Evolutionary conservation across 2,888 invertebrate species (phyloP), one percentile per base, ranked within the genome.

Genomic region (Troides aeacus): DNA sequence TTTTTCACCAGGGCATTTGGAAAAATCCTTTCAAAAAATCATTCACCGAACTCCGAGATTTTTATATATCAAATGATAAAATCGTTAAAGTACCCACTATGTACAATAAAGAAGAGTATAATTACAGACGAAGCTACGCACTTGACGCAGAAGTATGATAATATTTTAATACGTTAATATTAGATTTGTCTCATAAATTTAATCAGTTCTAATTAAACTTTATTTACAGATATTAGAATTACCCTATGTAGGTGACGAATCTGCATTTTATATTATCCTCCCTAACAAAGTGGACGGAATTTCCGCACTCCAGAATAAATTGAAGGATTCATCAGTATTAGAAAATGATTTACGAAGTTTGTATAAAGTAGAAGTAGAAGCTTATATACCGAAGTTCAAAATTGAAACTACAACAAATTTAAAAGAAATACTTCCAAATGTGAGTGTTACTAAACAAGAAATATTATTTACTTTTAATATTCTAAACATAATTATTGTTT

Each of bases 301-400:
- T 50, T 72, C 79, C 0, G 85, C 88, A 0, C 79, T 97, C 50
- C 93, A 95, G 79, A 81, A 90, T 1, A 95, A 95, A 80, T 79
- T 97, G 5, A 88, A 90, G 5, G 83, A 88, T 18, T 78, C 84
- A 1, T 73, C 92, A 0, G 78, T 79, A 0, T 86, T 94, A 7
- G 78, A 84, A 0, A 87, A 90, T 0, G 87, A 95, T n/a, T 75
- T 74, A 0, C 58, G 83, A 0, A 77, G 82, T 4, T 87, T 94
- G 92, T 72, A 71, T 0, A 12, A 71, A 0, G 78, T 81, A 1
- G 94, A 95, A 78, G 95, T 97, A 2, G 82, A 93, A 0, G 92
- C 97, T 0, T 90, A 88, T 50, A 81, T 97, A 64, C 97, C 97
- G 0, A 96, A 94, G 81, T 97, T 97, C 83, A 96, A 95, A 83